Evolutionary conservation across 2,797 vertebrate genomes (phyloP), one percentile per base, ranked within the genome.

Genomic region (Phyllotis vaccarum): DNA sequence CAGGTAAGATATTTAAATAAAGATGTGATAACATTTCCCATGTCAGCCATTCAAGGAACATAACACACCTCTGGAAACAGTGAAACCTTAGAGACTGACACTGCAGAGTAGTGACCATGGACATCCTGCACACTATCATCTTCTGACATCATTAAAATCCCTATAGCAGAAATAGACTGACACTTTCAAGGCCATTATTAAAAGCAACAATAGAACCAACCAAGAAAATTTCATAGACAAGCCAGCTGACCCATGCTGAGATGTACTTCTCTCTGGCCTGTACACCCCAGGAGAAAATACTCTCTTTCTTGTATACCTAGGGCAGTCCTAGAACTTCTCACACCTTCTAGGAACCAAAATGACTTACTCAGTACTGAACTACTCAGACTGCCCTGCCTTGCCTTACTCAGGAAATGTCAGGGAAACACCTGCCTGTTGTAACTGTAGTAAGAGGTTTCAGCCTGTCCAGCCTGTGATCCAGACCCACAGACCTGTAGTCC

Each of bases 41-140:
- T 58, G n/a, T 86, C 82, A 74, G 79, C 86, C 22, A 88, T 82
- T 92, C 82, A 90, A 93, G 31, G 66, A 85, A 79, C 10, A 74
- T 22, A 92, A 82, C 31, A 82, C 16, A 92, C 72, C 54, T 54
- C 14, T 83, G 52, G 27, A 43, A 81, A 88, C 21, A 92, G 31
- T 79, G 49, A 17, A 5, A 75, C 90, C 49, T 68, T 17, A 60
- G 43, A 94, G 31, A 64, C 49, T 49, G 29, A 12, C 72, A 80
- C n/a, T 93, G 43, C 83, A 1, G 68, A 85, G 40, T 9, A 70
- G 22, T 10, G 5, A 75, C 1, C 3, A 68, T 72, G 46, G 13
- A 64, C 58, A 17, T 58, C 49, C 27, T 46, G 22, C 43, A 27
- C 40, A 52, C 8, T 75, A 31, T n/a, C n/a, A 66, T 6, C 17